phyloP scores from a whole-genome alignment of 53 echinoderm and acorn worm genomes.

The Astropecten irregularis region DNA sequence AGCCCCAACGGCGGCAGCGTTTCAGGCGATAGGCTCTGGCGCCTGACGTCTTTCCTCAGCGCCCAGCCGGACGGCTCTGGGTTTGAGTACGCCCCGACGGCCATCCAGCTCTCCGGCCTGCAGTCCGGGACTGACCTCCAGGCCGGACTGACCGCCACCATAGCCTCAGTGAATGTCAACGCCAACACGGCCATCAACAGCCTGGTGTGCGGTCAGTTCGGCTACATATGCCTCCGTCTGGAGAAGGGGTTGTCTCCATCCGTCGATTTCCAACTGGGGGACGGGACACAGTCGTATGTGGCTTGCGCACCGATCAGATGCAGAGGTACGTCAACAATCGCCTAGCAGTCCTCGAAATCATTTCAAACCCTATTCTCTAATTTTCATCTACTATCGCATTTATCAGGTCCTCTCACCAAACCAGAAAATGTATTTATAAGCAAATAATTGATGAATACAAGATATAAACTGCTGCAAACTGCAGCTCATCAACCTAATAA shows the following conservation, averaged over 20 bases:
- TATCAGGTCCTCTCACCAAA: too few species aligned
- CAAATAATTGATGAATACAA: too few species aligned
- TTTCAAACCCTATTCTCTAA: not conserved
- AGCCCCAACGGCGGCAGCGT: constrained; percentile 63
- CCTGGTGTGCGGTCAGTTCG: constrained; percentile 52
- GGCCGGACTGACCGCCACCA: constrained; percentile 21
- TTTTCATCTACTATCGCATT: too few species aligned
- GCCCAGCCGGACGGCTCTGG: constrained; percentile 73
- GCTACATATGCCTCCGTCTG: constrained; percentile 69
- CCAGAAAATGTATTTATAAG: not conserved
- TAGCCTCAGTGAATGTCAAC: constrained; percentile 17
- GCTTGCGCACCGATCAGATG: constrained; percentile 63
- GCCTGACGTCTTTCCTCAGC: constrained; percentile 63
- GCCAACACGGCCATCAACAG: constrained; percentile 41
- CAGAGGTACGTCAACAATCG: constrained; percentile 43
- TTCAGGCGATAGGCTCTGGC: constrained; percentile 61
- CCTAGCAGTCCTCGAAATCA: not conserved
- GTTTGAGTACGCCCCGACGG: not conserved
- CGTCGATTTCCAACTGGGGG: constrained; percentile 26
- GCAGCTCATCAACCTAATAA: too few species aligned
- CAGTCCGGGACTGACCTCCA: constrained; percentile 13
- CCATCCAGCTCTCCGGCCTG: constrained; percentile 33
- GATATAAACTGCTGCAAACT: too few species aligned
- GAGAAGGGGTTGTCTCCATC: constrained; percentile 29
- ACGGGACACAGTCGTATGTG: constrained; percentile 11